Evolutionary conservation across 2,797 vertebrate genomes (phyloP).

Genomic region (Enteromius trimaculatus): DNA sequence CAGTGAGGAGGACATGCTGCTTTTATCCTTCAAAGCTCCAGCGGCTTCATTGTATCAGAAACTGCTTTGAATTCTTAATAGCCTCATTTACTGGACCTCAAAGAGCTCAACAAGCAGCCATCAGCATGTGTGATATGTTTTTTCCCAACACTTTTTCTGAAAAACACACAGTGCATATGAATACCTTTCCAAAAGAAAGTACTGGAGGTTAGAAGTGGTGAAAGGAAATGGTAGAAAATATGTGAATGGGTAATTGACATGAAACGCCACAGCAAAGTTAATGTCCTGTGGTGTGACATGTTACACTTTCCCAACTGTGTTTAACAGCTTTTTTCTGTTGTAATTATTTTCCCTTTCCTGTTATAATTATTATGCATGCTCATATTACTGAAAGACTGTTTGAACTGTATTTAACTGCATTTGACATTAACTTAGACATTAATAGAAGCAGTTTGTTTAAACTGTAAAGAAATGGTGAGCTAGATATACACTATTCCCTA

Average conservation of each 20-base stretch:
- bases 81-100: conserved; percentile 39
- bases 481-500: neutral
- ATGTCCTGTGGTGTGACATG: neutral
- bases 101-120: conserved; percentile 33
- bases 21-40: conserved; percentile 52
- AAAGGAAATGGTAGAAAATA: conserved; percentile 5
- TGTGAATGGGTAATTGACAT: neutral
- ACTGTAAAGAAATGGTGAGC: neutral
- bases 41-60: conserved; percentile 55
- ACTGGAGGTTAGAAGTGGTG: conserved; percentile 8
- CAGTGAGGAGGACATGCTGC: conserved; percentile 35
- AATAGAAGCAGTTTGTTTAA: neutral
- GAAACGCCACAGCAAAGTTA: neutral
- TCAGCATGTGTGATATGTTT: conserved; percentile 13
- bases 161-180: conserved; percentile 17
- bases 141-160: neutral
- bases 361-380: conserved; percentile 21
- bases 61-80: conserved; percentile 49
- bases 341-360: neutral
- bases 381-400: neutral
- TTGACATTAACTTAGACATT: neutral
- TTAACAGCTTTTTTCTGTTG: neutral
- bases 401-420: neutral
- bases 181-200: neutral
- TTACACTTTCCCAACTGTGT: neutral